Conservation (phyloP, 2,797 vertebrate species). For the Aythya fuligula region DNA sequence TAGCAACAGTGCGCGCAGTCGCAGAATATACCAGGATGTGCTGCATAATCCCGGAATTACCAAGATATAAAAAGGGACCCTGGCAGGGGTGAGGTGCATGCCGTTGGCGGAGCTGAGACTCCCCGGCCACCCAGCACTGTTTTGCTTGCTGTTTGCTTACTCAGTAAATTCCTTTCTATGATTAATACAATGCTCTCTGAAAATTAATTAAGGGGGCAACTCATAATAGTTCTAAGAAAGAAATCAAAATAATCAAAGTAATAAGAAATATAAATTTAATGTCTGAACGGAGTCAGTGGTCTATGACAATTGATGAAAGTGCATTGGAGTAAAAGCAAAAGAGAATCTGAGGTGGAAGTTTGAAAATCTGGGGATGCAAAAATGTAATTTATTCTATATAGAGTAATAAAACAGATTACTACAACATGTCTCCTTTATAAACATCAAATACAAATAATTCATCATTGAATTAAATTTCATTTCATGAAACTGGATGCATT, state of each 20-base stretch:
- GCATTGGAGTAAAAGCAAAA: not conserved
- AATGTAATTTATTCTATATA: not conserved
- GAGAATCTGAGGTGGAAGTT: not conserved
- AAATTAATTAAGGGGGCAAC: too few relatives aligned
- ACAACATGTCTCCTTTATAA: not conserved
- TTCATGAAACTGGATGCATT: not conserved
- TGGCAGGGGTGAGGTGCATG: too few relatives aligned
- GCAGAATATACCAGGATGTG: too few relatives aligned
- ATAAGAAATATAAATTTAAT: not conserved
- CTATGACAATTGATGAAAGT: not conserved
- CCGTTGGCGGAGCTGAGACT: too few relatives aligned
- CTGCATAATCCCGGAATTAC: too few relatives aligned
- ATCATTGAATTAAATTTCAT: slow-evolving; percentile 29
- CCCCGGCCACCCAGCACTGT: too few relatives aligned
- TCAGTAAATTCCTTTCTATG: too few relatives aligned
- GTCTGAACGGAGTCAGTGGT: not conserved
- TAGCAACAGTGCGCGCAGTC: too few relatives aligned
- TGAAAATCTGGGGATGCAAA: not conserved
- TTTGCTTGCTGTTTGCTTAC: too few relatives aligned
- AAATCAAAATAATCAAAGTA: not conserved
- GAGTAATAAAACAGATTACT: not conserved
- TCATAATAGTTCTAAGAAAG: not conserved
- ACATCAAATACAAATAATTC: slow-evolving; percentile 5
- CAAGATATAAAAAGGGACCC: too few relatives aligned
- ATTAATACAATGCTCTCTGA: too few relatives aligned